These are phyloP conservation scores for Neoscelio sp. DNA, from an alignment of 2,888 invertebrate species.

Conservation along the genomic window DNA sequence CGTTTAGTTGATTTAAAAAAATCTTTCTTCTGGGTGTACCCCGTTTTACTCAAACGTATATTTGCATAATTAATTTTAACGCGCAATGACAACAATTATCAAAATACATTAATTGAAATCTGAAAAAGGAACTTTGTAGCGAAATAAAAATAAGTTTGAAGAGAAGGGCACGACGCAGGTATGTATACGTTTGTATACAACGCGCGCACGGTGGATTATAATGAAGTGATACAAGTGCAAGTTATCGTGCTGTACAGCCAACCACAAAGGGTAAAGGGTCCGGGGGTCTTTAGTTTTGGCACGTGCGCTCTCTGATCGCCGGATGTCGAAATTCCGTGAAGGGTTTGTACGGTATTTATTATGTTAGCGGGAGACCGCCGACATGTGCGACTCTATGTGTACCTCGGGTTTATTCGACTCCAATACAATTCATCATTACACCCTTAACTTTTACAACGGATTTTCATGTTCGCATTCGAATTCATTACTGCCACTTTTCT, in stretches of 20 bases:
- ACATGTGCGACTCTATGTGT: slow-evolving; percentile 34
- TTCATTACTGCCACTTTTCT: not conserved
- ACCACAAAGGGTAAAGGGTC: slow-evolving; percentile 69
- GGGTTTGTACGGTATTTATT: slow-evolving; percentile 74
- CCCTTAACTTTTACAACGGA: slow-evolving; percentile 29
- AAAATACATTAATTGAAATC: slow-evolving; percentile 53
- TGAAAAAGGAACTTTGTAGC: slow-evolving; percentile 47
- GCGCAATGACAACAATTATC: no score
- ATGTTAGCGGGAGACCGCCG: slow-evolving; percentile 58
- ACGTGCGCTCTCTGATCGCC: slow-evolving; percentile 73
- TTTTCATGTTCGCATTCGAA: not conserved
- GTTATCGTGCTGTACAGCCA: slow-evolving; percentile 62
- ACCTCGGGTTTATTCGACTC: slow-evolving; percentile 41
- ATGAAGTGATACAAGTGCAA: slow-evolving; percentile 69
- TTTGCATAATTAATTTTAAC: no score
- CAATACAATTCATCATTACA: slow-evolving; percentile 48
- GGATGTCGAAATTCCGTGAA: slow-evolving; percentile 72
- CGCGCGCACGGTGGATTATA: slow-evolving; percentile 49
- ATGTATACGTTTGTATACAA: slow-evolving; percentile 34
- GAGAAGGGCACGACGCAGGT: slow-evolving; percentile 43
- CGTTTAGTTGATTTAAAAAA: no score
- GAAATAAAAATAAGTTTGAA: slow-evolving; percentile 45
- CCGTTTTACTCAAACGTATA: no score
- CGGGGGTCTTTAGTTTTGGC: slow-evolving; percentile 72
- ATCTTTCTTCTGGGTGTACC: no score